Evolutionary conservation across 1,140 invertebrate species (phyloP).

Genomic region (Psilanteris sp.): DNA sequence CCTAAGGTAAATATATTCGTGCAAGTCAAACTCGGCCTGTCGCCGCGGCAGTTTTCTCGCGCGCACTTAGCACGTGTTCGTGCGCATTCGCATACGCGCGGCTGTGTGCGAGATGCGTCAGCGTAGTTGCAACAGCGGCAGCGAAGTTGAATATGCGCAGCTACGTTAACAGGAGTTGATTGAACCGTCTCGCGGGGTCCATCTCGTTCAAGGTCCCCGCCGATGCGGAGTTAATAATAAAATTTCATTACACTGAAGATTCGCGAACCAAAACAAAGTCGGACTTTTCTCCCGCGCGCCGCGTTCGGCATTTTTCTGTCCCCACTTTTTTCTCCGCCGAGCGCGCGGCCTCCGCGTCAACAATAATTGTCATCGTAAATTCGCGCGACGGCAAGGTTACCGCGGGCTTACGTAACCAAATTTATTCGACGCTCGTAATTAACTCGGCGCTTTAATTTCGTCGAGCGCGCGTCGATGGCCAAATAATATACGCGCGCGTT

Average conservation of each 20-base stretch:
- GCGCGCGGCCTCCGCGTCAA: not conserved
- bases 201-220: slow-evolving; percentile 63
- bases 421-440: slow-evolving; percentile 31
- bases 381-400: slow-evolving; percentile 19
- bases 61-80: slow-evolving; percentile 38
- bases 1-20: slow-evolving; percentile 39
- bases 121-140: slow-evolving; percentile 52
- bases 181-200: slow-evolving; percentile 64
- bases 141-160: slow-evolving; percentile 58
- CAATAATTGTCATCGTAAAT: slow-evolving; percentile 42
- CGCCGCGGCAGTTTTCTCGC: slow-evolving; percentile 31
- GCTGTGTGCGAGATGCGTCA: slow-evolving; percentile 57
- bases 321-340: not conserved
- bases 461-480: slow-evolving; percentile 4
- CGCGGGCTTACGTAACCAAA: slow-evolving; percentile 40
- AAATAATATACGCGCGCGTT: slow-evolving; percentile 2
- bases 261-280: slow-evolving; percentile 18
- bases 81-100: slow-evolving; percentile 19
- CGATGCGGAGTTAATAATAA: slow-evolving; percentile 63
- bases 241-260: slow-evolving; percentile 47
- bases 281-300: not conserved
- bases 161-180: slow-evolving; percentile 65
- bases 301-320: not conserved
- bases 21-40: slow-evolving; percentile 28
- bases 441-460: slow-evolving; percentile 27